Base-by-base conservation (phyloP, 1,140 invertebrate species). In the Drosophila lowei region DNA sequence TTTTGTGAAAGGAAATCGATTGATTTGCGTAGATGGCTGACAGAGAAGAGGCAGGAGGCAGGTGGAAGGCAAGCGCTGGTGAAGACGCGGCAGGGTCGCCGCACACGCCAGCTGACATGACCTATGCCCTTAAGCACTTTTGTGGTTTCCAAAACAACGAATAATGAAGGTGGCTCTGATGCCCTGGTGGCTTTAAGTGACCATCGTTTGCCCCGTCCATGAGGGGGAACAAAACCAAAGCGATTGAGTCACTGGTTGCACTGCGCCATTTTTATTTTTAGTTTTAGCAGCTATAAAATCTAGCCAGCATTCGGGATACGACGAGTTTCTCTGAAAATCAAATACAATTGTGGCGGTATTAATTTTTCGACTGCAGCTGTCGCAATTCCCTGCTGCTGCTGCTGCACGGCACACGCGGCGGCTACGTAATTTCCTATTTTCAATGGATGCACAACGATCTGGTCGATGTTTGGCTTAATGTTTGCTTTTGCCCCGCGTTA, bases 401-500 rank as follows among this genome's bases (percentile, higher is more conserved):
- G 43, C 60, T 72, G 70, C 59, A 56, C 48, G 79, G 72, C 59
- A 49, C 66, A 84, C 72, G 72, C 67, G 72, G 67, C 72, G 81
- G 47, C 68, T 85, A 80, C 81, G 81, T 80, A 80, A 85, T 86
- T 49, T 76, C 47, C 66, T 68, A 79, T 79, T 85, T 79, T 47
- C 58, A 41, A 52, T 44, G 18, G 18, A 70, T 62, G 62, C 58
- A 18, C n/a, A 44, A 41, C 38, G 18, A 30, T 18, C 21, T 38
- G 34, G 34, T 13, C 34, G 11, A 13, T 38, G 50, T 53, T 53
- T 38, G 50, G 18, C 34, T 21, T 38, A 25, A 48, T 48, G 60
- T 67, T 47, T 52, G 43, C 42, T 42, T 54, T 67, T 46, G 47
- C 25, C 54, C 55, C 47, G 41, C 57, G 28, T 18, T 43, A 62